Evolutionary conservation across 2,113 vertebrate species (phyloP).

Genomic region (Dasyornis broadbenti): DNA sequence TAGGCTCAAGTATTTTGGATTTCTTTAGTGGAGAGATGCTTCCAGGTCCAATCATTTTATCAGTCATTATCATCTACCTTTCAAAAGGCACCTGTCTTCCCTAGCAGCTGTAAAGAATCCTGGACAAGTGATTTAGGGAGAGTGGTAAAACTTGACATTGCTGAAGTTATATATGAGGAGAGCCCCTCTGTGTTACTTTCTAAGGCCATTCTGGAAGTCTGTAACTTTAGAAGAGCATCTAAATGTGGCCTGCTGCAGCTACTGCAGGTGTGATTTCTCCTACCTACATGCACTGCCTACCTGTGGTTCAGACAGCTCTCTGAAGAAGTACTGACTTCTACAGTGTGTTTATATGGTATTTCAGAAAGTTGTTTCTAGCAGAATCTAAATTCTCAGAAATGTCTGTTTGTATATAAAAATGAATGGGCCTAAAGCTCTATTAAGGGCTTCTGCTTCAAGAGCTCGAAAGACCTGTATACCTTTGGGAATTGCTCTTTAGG

Average conservation of each 20-base stretch:
- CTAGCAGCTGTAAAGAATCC: background rate
- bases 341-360: background rate
- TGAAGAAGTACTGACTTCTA: background rate
- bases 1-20: background rate
- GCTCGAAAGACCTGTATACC: background rate
- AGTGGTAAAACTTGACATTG: background rate
- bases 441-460: background rate
- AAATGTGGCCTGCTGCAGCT: background rate
- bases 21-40: background rate
- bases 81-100: background rate
- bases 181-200: background rate
- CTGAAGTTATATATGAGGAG: background rate
- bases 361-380: background rate
- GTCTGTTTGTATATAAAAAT: background rate
- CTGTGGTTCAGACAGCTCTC: background rate
- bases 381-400: background rate
- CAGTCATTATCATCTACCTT: background rate
- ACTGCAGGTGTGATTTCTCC: background rate
- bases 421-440: background rate
- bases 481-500: background rate
- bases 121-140: background rate
- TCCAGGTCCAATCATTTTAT: background rate
- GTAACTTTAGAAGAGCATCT: background rate
- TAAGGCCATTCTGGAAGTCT: background rate
- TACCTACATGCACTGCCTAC: fast-evolving